Conservation (phyloP, 1,140 invertebrate species). For the Drosophila yakuba region DNA sequence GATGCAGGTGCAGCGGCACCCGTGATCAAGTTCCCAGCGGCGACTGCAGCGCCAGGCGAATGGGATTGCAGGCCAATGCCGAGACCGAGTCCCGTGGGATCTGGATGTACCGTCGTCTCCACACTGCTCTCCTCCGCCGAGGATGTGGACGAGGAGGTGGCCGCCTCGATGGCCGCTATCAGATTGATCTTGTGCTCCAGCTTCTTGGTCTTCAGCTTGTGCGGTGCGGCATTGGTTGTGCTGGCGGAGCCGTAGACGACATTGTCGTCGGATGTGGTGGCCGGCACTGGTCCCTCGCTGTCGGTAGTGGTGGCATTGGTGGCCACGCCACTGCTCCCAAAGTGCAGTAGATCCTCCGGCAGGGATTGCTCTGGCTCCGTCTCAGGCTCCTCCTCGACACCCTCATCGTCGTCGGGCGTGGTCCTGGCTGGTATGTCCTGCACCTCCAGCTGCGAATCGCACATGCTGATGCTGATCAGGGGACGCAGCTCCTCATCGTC, state of each 20-base stretch:
- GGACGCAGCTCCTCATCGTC: conserved; percentile 72
- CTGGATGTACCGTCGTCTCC: conserved; percentile 43
- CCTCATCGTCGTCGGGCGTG: neutral
- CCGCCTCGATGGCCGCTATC: conserved; percentile 80
- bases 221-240: conserved; percentile 19
- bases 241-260: conserved; percentile 24
- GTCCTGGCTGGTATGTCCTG: conserved; percentile 2
- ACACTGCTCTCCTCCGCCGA: conserved; percentile 78
- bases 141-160: conserved; percentile 78
- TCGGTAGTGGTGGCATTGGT: conserved; percentile 59
- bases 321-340: conserved; percentile 54
- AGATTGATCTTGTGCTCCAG: conserved; percentile 82
- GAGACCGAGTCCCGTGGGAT: conserved; percentile 15
- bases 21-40: neutral
- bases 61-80: neutral
- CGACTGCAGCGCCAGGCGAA: neutral
- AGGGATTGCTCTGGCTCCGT: conserved; percentile 42
- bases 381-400: neutral
- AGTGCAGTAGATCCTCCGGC: conserved; percentile 68
- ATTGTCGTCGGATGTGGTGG: conserved; percentile 80
- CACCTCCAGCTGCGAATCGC: conserved; percentile 64
- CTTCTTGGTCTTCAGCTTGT: conserved; percentile 80
- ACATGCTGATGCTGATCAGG: conserved; percentile 71
- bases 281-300: conserved; percentile 74
- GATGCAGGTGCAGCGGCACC: neutral